Conservation (phyloP, 2,113 vertebrate species). For the Myotis yumanensis region DNA sequence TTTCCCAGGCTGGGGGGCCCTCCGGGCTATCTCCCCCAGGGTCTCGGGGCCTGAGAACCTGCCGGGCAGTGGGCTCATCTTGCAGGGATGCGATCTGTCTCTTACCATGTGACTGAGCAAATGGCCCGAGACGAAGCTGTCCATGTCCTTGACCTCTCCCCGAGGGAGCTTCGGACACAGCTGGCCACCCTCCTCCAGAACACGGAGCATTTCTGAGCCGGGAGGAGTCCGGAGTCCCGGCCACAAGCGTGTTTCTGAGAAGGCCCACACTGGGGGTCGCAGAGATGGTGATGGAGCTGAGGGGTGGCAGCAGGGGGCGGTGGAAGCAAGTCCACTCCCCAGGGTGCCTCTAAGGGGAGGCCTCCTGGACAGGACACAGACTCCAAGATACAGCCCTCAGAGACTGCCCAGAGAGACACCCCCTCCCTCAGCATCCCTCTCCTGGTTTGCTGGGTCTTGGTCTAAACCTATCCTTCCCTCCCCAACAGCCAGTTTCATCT, state of each 20-base stretch:
- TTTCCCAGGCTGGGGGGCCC: constrained; percentile 67
- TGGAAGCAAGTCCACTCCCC: background rate
- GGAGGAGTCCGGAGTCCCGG: background rate
- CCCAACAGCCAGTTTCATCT: background rate
- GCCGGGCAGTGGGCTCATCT: background rate
- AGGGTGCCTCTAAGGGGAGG: background rate
- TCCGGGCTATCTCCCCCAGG: constrained; percentile 69
- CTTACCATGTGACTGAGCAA: constrained; percentile 24
- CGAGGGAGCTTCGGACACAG: background rate
- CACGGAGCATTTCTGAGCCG: background rate
- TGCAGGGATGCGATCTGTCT: background rate
- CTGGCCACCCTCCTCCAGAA: background rate
- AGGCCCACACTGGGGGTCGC: rapidly evolving
- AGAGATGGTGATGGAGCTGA: background rate
- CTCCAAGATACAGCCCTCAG: no score
- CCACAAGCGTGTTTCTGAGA: background rate
- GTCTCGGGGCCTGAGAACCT: constrained; percentile 70
- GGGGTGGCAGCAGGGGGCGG: background rate
- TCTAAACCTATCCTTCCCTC: background rate
- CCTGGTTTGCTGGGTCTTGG: background rate
- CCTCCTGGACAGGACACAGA: rapidly evolving
- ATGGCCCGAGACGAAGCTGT: background rate
- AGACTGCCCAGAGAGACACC: rapidly evolving
- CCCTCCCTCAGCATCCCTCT: background rate
- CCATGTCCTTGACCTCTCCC: background rate